Evolutionary conservation across 2,113 vertebrate genomes (phyloP), one percentile per base, ranked within the genome.

Genomic region (Melanerpes formicivorus): DNA sequence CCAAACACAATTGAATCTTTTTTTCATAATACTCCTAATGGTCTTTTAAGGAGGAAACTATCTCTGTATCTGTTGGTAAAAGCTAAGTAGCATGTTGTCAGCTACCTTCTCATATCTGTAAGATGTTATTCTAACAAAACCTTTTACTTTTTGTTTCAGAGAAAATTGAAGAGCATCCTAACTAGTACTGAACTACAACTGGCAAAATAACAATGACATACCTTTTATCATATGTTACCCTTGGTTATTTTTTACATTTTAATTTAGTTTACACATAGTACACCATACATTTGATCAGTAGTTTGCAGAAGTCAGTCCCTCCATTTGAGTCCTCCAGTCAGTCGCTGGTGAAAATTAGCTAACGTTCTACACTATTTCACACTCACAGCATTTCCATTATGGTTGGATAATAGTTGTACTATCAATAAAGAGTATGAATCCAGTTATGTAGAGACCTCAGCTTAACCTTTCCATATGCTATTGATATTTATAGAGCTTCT

Each of bases 401-500:
- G 86, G 75, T 84, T 95, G 81, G 89, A 70, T 97, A 96, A 96
- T 94, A 93, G 95, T 63, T 95, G 55, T 72, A 87, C 80, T 96
- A 96, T 97, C 96, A 97, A 97, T 97, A 97, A 96, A 87, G 80
- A 84, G 75, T 95, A 93, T 91, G 88, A 95, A 91, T 95, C 66
- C 70, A 94, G 82, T 93, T 95, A 94, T 92, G 95, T 75, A 78
- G 87, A 96, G 94, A 96, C 93, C 93, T 84, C 25, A 0, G 62
- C 88, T 95, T 97, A 95, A 96, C 87, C 95, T 96, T 97, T 97
- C 95, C 93, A 96, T 96, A 92, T 95, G 93, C 95, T 97, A 97
- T 88, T 97, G 94, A 95, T 97, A 97, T 95, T 97, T 97, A 97
- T 95, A 97, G 92, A 97, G 96, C 96, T 97, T 96, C 95, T 96